phyloP scores from a whole-genome alignment of 30 jellyfish, hydroid and myxozoan genomes.

The Phacellophora camtschatica region DNA sequence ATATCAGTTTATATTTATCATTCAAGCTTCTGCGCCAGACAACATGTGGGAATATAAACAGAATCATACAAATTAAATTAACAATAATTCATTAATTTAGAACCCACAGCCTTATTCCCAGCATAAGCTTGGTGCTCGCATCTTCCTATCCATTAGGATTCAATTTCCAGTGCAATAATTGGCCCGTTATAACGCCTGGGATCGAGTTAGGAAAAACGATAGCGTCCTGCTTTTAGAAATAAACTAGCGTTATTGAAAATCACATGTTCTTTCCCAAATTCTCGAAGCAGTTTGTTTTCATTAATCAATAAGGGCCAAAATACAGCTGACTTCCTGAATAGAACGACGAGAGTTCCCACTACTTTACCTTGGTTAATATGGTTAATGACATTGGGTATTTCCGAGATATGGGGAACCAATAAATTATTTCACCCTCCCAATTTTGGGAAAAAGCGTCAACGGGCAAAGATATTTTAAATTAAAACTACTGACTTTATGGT shows the following conservation, averaged over 20 bases:
- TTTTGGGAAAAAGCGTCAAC: constrained; percentile 26
- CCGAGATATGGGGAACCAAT: background rate
- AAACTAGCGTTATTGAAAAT: background rate
- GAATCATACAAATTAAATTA: background rate
- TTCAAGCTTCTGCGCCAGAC: too few relatives aligned
- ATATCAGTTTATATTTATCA: too few relatives aligned
- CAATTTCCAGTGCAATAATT: background rate
- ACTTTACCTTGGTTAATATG: background rate
- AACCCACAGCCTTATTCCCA: constrained; percentile 1
- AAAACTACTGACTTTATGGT: background rate
- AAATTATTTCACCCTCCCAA: constrained; percentile 4
- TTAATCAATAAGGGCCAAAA: constrained; percentile 1
- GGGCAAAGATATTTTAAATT: constrained; percentile 7
- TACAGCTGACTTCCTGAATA: constrained; percentile 1
- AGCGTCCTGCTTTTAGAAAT: background rate
- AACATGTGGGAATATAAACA: too few relatives aligned
- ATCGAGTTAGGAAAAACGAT: background rate
- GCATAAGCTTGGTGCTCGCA: background rate
- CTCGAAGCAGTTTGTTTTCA: background rate
- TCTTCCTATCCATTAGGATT: background rate
- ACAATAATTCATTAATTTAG: background rate
- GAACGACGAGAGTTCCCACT: constrained; percentile 6
- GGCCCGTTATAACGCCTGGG: background rate
- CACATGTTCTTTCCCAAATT: background rate
- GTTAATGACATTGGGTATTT: background rate